phyloP scores from a whole-genome alignment of 2,113 vertebrate species.

The Dicaeum eximium region DNA sequence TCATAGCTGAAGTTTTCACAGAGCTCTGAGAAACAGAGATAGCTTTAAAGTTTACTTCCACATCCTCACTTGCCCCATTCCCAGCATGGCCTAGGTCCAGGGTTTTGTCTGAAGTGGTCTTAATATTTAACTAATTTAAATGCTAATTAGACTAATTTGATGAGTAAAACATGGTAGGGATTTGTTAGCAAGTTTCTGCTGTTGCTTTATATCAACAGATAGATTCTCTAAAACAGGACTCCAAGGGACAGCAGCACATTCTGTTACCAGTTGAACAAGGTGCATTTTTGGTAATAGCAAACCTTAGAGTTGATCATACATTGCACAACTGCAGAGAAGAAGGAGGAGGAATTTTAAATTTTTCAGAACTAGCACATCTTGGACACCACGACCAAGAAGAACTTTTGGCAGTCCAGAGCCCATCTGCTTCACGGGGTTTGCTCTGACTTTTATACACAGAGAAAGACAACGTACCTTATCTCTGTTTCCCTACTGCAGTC shows the following conservation, averaged over 20 bases:
- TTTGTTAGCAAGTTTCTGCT: conserved; percentile 11
- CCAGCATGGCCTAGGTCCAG: background rate
- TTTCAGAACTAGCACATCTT: background rate
- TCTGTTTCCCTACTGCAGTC: background rate
- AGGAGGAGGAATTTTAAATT: background rate
- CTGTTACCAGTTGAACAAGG: background rate
- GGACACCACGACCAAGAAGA: background rate
- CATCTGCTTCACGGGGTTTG: background rate
- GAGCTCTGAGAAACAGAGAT: background rate
- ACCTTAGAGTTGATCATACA: background rate
- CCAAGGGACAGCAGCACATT: background rate
- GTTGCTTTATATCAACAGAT: background rate
- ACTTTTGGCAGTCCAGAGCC: background rate
- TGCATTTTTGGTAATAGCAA: background rate
- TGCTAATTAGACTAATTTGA: conserved; percentile 23
- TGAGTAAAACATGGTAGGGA: background rate
- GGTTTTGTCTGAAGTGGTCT: background rate
- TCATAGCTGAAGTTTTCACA: background rate
- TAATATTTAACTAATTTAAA: conserved; percentile 30
- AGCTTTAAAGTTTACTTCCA: background rate
- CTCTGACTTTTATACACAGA: background rate
- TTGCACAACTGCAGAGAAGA: background rate
- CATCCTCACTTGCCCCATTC: background rate
- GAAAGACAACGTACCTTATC: background rate
- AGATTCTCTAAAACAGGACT: background rate